Percentiles rank a stretch among this genome's conserved stretches.
Evolutionary conservation across 2,888 invertebrate genomes (phyloP).

Genomic region (Acleris cristana): DNA sequence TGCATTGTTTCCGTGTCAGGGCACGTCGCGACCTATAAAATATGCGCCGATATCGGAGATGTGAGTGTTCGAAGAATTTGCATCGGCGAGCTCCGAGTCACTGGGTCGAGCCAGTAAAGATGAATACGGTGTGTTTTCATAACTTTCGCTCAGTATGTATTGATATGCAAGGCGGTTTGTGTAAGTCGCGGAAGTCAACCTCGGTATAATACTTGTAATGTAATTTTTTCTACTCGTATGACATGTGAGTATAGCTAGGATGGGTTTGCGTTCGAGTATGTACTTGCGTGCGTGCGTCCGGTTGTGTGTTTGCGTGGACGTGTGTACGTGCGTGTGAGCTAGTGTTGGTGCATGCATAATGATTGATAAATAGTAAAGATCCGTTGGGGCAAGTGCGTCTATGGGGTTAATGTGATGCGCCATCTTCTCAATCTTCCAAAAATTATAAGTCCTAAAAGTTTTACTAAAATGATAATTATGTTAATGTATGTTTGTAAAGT

Average conservation of each 20-base stretch:
- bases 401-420: too few relatives aligned
- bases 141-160: background rate
- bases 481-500: too few relatives aligned
- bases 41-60: conserved; percentile 27
- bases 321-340: background rate
- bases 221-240: too few relatives aligned
- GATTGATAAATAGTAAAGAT: too few relatives aligned
- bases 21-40: conserved; percentile 32
- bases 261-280: background rate
- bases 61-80: conserved; percentile 13
- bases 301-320: background rate
- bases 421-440: too few relatives aligned
- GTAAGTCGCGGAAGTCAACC: too few relatives aligned
- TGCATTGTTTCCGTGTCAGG: conserved; percentile 28
- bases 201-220: too few relatives aligned
- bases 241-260: background rate
- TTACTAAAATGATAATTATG: too few relatives aligned
- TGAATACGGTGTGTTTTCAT: background rate
- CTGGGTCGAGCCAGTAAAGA: background rate
- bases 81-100: conserved; percentile 7
- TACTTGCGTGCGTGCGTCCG: background rate
- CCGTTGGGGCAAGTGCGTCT: too few relatives aligned
- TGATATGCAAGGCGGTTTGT: background rate
- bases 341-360: background rate
- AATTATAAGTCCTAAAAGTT: too few relatives aligned